phyloP scores from a whole-genome alignment of 2,113 vertebrate genomes.

The Clupea harengus region DNA sequence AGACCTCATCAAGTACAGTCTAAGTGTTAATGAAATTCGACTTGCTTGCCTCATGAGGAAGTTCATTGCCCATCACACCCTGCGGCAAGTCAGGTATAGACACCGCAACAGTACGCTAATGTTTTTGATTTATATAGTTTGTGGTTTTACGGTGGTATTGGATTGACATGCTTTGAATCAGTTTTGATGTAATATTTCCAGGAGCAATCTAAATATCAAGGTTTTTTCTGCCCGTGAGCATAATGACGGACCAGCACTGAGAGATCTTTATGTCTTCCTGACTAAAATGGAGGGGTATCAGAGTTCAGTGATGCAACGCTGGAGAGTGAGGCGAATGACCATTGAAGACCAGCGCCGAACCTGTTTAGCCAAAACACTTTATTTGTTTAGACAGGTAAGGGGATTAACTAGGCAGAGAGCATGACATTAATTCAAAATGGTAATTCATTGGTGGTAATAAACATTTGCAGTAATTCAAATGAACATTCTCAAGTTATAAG shows the following conservation, averaged over 20 bases:
- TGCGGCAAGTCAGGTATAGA: neutral
- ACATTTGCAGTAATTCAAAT: neutral
- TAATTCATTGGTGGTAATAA: neutral
- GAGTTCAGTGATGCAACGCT: neutral
- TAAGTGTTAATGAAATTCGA: neutral
- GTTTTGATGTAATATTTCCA: neutral
- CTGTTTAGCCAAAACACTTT: neutral
- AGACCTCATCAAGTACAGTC: neutral
- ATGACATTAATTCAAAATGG: neutral
- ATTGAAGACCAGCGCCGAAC: neutral
- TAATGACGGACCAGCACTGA: neutral
- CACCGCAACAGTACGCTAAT: neutral
- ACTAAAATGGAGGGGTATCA: neutral
- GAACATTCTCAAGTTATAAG: neutral
- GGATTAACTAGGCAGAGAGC: neutral
- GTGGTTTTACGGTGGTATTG: neutral
- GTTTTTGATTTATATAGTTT: neutral
- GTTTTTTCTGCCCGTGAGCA: neutral
- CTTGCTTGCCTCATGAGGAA: neutral
- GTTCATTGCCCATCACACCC: neutral
- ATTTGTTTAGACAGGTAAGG: conserved; percentile 1
- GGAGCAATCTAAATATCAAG: neutral
- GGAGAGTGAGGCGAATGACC: neutral
- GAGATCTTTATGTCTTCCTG: neutral
- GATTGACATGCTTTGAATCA: neutral